Conservation (phyloP, 2,797 vertebrate species). For the Benthosema pterotum region DNA sequence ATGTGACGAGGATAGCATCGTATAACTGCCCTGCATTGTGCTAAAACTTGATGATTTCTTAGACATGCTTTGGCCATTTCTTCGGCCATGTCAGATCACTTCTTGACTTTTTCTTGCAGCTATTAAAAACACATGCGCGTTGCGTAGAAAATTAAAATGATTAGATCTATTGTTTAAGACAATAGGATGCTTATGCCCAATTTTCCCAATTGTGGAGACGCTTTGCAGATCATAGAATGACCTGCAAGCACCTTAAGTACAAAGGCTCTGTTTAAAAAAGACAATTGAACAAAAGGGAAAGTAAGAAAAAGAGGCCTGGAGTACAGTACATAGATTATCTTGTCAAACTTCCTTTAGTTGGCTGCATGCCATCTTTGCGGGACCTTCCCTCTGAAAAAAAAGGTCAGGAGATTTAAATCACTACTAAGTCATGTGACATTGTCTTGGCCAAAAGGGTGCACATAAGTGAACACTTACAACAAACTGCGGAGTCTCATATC, state of each 20-base stretch:
- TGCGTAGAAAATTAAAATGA: too few species aligned
- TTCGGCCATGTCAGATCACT: not conserved
- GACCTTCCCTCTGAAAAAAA: not conserved
- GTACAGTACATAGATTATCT: not conserved
- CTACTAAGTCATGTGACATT: not conserved
- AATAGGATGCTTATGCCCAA: too few species aligned
- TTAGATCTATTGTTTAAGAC: too few species aligned
- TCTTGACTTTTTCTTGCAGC: slow-evolving; percentile 2
- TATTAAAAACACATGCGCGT: too few species aligned
- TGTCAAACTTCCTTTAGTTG: not conserved
- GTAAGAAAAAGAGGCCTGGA: not conserved
- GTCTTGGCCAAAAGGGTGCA: not conserved
- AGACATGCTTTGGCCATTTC: not conserved
- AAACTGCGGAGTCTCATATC: too few species aligned
- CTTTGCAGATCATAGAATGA: too few species aligned
- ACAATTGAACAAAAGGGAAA: not conserved
- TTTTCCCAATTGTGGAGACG: too few species aligned
- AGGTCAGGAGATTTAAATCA: not conserved
- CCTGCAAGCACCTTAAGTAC: too few species aligned
- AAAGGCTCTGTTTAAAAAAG: too few species aligned
- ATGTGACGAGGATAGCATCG: not conserved
- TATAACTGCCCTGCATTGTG: not conserved
- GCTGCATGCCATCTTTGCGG: not conserved
- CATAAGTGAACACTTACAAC: too few species aligned
- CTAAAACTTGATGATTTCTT: not conserved